Evolutionary conservation across 2,113 vertebrate genomes (phyloP), one percentile per base, ranked within the genome.

Genomic region (Isichthys henryi): DNA sequence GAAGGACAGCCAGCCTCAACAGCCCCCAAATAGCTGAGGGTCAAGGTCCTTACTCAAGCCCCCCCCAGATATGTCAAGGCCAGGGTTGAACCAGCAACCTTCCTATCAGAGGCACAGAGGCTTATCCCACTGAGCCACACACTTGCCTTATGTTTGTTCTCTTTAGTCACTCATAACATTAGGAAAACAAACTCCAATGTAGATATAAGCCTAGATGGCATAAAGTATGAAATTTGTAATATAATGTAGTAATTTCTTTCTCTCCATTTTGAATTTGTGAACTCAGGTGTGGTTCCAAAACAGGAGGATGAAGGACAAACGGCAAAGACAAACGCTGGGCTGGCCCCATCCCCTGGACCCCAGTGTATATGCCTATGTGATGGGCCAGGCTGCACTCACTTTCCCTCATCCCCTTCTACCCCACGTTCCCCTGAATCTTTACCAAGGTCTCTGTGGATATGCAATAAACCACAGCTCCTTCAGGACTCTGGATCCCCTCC

Each of bases 231-330:
- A 74, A 74, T 35, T 15, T 74, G 27, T 31, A 35, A 80, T 80
- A 80, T 43, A 19, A 43, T 7, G 74, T 80, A 80, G 74, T 31
- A n/a, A 50, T 84, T 49, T 89, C 53, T 86, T 66, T 56, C 0
- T 82, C 27, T 45, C 13, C 27, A 1, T 53, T 53, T 8, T 52
- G 39, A 43, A 53, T 53, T 21, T 87, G 3, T 53, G 49, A 87
- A 35, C 7, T 10, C 49, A 95, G 89, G 66, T 95, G 35, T 96
- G 95, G 94, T 95, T 95, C 89, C 96, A 96, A 92, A 96, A 96
- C 92, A 52, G 93, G 87, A 92, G 95, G 56, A 96, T 94, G 95
- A 96, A 96, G 88, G 94, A 95, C 88, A 95, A 95, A 91, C 92
- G 94, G 0, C 95, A 95, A 91, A 93, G 93, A 86, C 93, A 93